Conservation (phyloP, 2,113 vertebrate species). For the Oplegnathus fasciatus region DNA sequence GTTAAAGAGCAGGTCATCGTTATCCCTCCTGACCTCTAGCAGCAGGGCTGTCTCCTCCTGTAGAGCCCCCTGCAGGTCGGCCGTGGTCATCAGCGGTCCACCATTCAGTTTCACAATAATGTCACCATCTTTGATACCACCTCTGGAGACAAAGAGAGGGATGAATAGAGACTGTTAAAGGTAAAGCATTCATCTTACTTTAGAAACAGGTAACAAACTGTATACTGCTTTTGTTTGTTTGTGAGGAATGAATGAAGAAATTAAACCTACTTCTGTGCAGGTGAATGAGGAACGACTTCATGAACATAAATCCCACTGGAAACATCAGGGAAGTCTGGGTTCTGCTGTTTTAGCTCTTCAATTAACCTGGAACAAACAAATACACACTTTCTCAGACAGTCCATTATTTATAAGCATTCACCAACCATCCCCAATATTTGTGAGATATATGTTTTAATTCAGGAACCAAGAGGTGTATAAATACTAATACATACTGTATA, state of each 20-base stretch:
- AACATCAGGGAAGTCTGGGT: slow-evolving; percentile 91
- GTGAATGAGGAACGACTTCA: slow-evolving; percentile 92
- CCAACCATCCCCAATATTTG: not conserved
- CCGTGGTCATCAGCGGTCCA: slow-evolving; percentile 86
- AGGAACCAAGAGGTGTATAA: not conserved
- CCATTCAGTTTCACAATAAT: slow-evolving; percentile 95
- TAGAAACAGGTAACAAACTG: not conserved
- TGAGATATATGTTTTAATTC: not conserved
- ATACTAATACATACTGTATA: not conserved
- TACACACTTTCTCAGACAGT: not conserved
- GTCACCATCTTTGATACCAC: slow-evolving; percentile 93
- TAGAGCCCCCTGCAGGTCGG: slow-evolving; percentile 92
- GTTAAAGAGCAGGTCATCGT: slow-evolving; percentile 95
- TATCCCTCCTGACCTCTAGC: slow-evolving; percentile 92
- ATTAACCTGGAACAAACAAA: slow-evolving; percentile 83
- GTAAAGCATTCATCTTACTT: not conserved
- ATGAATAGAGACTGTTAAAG: not conserved
- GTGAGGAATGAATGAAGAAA: not conserved
- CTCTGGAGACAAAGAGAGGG: slow-evolving; percentile 78
- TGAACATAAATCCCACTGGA: slow-evolving; percentile 92
- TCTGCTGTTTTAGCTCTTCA: slow-evolving; percentile 89
- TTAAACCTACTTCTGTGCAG: slow-evolving; percentile 90
- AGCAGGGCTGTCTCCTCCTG: slow-evolving; percentile 91
- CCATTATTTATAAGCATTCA: not conserved
- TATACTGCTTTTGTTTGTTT: not conserved